Conservation (phyloP, 2,888 invertebrate genomes). For the Ceramica pisi region DNA sequence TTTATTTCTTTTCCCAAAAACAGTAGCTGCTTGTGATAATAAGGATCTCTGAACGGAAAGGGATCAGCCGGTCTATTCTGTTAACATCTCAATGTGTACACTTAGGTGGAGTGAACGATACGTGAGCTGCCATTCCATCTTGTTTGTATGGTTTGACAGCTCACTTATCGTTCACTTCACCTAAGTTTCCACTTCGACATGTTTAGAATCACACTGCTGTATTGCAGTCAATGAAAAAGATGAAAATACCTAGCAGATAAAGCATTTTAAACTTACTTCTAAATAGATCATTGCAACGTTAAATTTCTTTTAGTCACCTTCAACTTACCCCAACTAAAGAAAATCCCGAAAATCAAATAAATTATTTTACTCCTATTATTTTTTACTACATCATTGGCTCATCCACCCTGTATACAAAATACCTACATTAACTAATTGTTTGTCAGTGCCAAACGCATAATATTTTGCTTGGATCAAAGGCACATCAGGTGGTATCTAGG, state of each 20-base stretch:
- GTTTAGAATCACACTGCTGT: too few relatives aligned
- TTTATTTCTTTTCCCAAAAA: too few relatives aligned
- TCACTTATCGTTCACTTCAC: too few relatives aligned
- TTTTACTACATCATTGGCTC: background rate
- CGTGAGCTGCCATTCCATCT: too few relatives aligned
- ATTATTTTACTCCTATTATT: background rate
- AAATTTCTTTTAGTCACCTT: background rate
- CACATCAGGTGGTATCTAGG: conserved; percentile 75
- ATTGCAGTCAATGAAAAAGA: too few relatives aligned
- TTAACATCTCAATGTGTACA: too few relatives aligned
- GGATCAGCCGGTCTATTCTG: too few relatives aligned
- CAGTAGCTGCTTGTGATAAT: too few relatives aligned
- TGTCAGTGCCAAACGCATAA: conserved; percentile 75
- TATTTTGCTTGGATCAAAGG: conserved; percentile 80
- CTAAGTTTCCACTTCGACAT: too few relatives aligned
- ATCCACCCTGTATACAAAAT: conserved; percentile 44
- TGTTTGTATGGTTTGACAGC: too few relatives aligned
- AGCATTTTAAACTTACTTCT: background rate
- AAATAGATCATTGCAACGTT: background rate
- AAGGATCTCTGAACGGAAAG: too few relatives aligned
- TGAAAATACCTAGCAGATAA: background rate
- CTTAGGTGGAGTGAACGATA: too few relatives aligned
- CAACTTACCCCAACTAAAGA: background rate
- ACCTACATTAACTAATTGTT: conserved; percentile 75
- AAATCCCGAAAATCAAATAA: conserved; percentile 5